These are phyloP conservation scores for Coracopsis vasa DNA, from an alignment of 2,113 vertebrate species.

Conservation along the genomic window DNA sequence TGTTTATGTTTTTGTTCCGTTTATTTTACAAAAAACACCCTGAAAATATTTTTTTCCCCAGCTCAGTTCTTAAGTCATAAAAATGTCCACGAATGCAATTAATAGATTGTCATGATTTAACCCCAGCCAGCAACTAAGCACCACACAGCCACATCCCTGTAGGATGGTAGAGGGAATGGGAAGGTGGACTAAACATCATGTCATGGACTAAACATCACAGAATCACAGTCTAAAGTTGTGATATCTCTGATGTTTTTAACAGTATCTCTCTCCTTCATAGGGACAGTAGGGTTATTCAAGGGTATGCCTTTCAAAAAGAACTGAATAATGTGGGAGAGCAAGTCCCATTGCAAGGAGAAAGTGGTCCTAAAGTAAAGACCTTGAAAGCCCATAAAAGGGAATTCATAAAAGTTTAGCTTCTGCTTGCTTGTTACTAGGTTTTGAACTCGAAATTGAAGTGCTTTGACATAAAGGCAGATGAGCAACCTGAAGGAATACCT, in stretches of 20 bases:
- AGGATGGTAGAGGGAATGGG: background rate
- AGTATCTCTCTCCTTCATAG: background rate
- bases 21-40: background rate
- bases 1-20: fast-evolving
- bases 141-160: background rate
- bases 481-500: background rate
- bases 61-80: background rate
- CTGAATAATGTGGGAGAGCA: background rate
- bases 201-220: background rate
- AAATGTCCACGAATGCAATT: background rate
- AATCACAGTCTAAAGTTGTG: background rate
- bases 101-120: background rate
- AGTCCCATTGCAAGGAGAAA: background rate
- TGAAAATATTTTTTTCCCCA: background rate
- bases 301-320: background rate
- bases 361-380: background rate
- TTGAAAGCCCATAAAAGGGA: background rate
- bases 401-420: background rate
- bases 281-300: background rate
- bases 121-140: background rate
- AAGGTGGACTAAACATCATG: too few species aligned
- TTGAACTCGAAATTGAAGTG: background rate
- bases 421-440: background rate
- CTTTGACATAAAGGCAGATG: background rate
- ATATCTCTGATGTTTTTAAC: background rate